phyloP scores from a whole-genome alignment of 2,113 vertebrate species.

The Conger conger region DNA sequence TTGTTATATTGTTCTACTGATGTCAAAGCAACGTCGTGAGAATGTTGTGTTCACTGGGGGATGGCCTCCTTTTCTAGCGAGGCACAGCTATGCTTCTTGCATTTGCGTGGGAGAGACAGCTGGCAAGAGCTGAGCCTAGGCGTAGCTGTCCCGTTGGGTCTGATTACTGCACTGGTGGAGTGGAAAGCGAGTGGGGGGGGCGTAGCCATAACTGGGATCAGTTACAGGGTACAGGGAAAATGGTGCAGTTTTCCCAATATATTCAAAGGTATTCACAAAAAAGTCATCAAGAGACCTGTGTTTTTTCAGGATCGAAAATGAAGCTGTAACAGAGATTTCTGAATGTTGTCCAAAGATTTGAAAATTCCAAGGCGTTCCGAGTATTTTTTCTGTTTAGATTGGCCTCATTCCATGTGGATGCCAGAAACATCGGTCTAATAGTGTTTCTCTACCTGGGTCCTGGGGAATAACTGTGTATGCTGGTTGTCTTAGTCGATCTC shows the following conservation, averaged over 20 bases:
- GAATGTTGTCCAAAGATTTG: neutral
- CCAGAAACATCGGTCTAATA: too few relatives aligned
- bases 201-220: slow-evolving; percentile 48
- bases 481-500: too few relatives aligned
- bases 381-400: too few relatives aligned
- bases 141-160: slow-evolving; percentile 51
- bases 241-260: slow-evolving; percentile 29
- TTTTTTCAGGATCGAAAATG: neutral
- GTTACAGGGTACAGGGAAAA: slow-evolving; percentile 45
- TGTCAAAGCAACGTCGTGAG: neutral
- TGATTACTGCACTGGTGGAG: slow-evolving; percentile 59
- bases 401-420: too few relatives aligned
- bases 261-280: slow-evolving; percentile 7
- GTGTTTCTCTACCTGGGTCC: too few relatives aligned
- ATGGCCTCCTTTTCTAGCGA: neutral
- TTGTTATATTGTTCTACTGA: neutral
- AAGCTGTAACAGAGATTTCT: neutral
- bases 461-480: too few relatives aligned
- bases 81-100: neutral
- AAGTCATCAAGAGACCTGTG: neutral
- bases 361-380: neutral
- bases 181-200: slow-evolving; percentile 52
- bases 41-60: neutral
- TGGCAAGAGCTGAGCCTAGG: slow-evolving; percentile 40
- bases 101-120: slow-evolving; percentile 38